Conservation (phyloP, 2,888 invertebrate species). For the Notodromas monacha region DNA sequence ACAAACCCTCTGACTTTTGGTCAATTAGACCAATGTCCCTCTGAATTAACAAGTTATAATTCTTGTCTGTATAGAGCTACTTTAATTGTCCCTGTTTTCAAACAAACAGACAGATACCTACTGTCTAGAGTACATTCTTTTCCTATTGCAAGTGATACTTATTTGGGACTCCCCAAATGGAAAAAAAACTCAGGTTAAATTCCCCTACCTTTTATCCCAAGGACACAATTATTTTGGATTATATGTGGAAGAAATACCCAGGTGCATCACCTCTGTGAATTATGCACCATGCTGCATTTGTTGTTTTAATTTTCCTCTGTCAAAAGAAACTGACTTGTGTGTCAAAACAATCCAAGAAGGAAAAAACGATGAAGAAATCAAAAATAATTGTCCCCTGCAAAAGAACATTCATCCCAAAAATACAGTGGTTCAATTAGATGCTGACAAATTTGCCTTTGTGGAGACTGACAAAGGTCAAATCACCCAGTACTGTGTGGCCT, state of each 20-base stretch:
- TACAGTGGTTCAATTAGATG: constrained; percentile 4
- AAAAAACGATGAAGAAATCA: too few species aligned
- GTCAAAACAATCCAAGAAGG: too few species aligned
- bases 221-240: constrained; percentile 2
- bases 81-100: constrained; percentile 4
- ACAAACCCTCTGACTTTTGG: constrained; percentile 2
- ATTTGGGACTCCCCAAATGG: constrained; percentile 4
- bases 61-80: constrained; percentile 2
- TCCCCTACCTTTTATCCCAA: constrained; percentile 4
- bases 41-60: constrained; percentile 1
- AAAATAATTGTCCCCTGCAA: too few species aligned
- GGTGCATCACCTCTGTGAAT: constrained; percentile 2
- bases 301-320: too few species aligned
- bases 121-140: constrained; percentile 4
- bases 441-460: constrained; percentile 4
- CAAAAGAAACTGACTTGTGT: too few species aligned
- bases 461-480: constrained; percentile 2
- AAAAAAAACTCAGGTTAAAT: constrained; percentile 4
- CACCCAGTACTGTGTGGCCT: constrained; percentile 4
- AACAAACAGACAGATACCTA: constrained; percentile 1
- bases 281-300: constrained; percentile 4
- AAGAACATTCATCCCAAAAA: constrained; percentile 1
- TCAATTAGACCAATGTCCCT: constrained; percentile 2
- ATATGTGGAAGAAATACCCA: constrained; percentile 2
- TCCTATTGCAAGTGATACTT: constrained; percentile 4